Base-by-base conservation (phyloP, 1,140 invertebrate genomes). In the Druon quercuslanigerum region DNA sequence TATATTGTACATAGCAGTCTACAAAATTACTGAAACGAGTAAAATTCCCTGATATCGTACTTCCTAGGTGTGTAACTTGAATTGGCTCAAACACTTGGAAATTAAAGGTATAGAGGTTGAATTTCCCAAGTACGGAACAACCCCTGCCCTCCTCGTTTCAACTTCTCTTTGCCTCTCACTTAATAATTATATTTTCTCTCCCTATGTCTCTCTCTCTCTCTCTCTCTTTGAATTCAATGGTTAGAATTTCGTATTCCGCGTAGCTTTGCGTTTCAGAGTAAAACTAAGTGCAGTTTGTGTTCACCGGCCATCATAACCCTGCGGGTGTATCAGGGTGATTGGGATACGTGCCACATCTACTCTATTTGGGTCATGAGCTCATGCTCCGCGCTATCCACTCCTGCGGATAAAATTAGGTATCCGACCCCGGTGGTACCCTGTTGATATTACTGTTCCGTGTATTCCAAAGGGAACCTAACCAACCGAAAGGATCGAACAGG, bases 201-300 rank as follows among this genome's bases (percentile, higher is more conserved):
- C 19, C 25, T 33, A 3, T 25, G 1, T 54, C 2, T 54, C 17
- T 54, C 52, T 19, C 71, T 46, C 12, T 72, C 13, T 51, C 3
- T 16, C 16, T 50, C 17, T n/a, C 71, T 46, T 72, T n/a, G 52
- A 74, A 79, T 78, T 76, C 51, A 19, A 46, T 40, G 72, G 50
- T 57, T 25, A 52, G 78, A 83, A 86, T 86, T 85, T 84, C 77
- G 84, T 86, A 86, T 86, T 86, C 85, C 72, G 57, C 78, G 83
- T 79, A 56, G 78, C 77, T 81, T 81, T 77, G 51, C 71, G 57
- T 71, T 75, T 75, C 76, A 71, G 79, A 85, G 84, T 85, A 85
- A 78, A 83, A 82, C 82, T 84, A 86, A 86, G 85, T 84, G 85
- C 84, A 86, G 82, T 86, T 86, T 86, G 83, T 77, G 81, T 77